Base-by-base conservation (phyloP, 1,140 invertebrate genomes). In the Apocrypta bakeri region DNA sequence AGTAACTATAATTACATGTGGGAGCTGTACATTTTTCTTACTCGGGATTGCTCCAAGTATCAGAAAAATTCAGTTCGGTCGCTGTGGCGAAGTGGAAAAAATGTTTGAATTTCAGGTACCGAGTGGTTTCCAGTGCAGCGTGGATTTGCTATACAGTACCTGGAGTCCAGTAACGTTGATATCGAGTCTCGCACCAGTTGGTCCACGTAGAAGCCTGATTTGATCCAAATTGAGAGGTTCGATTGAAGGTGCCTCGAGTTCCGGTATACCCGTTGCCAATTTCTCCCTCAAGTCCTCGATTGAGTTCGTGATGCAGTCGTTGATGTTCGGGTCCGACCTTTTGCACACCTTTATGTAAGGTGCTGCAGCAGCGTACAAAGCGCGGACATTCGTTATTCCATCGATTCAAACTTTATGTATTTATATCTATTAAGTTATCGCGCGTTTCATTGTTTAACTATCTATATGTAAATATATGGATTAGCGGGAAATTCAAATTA, bases 291-390 rank as follows among this genome's bases (percentile, higher is more conserved):
- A 87, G 29, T 92, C 89, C 48, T 95, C 93, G 7, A 95, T 93
- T 0, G 95, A 94, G 76, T 94, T 93, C 64, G 93, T 93, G 75
- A 96, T 95, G 86, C 95, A 96, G 80, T 91, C 91, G 84, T 94
- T 92, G 48, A 95, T 91, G 12, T 95, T 90, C 0, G 94, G 94
- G 87, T 95, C 94, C 69, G 90, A 93, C 82, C 93, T 93, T 85
- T 93, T 94, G 85, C 95, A 96, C 63, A 94, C 88, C 85, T 95
- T 94, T 82, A 96, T 95, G 86, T 95, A 95, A 12, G 94, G 89
- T 24, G 95, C 95, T 96, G 91, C 24, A 68, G 95, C 95, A 95
- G 91, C 24, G 48, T 29, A 33, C 48, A 69, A 81, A 76, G 12
- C 61, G 61, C 61, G 61, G 7, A 66, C 2, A 11, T 66, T 56